Percentiles rank a stretch among this genome's conserved stretches.
phyloP scores from a whole-genome alignment of 2,888 invertebrate species.

The Dryocosmus kuriphilus region DNA sequence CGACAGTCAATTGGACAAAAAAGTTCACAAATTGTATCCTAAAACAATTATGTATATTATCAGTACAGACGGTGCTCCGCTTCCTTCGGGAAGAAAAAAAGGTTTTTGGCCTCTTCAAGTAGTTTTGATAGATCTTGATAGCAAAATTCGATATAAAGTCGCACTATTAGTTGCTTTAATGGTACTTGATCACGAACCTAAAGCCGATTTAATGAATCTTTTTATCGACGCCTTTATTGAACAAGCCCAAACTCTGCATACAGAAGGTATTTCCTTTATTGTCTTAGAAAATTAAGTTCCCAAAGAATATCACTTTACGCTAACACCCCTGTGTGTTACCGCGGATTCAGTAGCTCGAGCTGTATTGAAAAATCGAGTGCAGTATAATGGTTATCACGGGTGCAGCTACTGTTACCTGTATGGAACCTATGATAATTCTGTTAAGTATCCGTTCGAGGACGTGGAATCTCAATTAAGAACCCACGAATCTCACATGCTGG shows the following conservation, averaged over 20 bases:
- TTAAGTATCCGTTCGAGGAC: conserved; percentile 28
- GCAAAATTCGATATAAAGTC: conserved; percentile 16
- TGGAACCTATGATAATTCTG: conserved; percentile 37
- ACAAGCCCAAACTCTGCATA: background rate
- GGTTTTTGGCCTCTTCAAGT: conserved; percentile 45
- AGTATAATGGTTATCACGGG: conserved; percentile 55
- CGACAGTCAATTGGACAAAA: conserved; percentile 36
- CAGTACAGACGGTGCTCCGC: background rate
- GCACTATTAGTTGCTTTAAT: background rate
- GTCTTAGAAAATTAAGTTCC: too few relatives aligned
- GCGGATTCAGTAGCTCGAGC: conserved; percentile 53
- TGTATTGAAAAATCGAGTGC: conserved; percentile 49
- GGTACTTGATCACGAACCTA: background rate
- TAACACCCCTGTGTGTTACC: conserved; percentile 45
- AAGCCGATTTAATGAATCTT: background rate
- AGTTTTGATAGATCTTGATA: background rate
- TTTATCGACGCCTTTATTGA: too few relatives aligned
- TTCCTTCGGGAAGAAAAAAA: conserved; percentile 34
- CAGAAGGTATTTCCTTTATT: background rate
- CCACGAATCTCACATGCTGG: conserved; percentile 32
- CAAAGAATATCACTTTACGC: background rate
- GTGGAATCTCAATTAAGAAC: conserved; percentile 35
- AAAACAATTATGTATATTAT: conserved; percentile 41
- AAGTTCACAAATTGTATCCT: background rate
- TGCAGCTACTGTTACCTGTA: conserved; percentile 51